These are phyloP conservation scores for Acanthornis magna DNA, from an alignment of 2,797 vertebrate species.

Conservation along the genomic window DNA sequence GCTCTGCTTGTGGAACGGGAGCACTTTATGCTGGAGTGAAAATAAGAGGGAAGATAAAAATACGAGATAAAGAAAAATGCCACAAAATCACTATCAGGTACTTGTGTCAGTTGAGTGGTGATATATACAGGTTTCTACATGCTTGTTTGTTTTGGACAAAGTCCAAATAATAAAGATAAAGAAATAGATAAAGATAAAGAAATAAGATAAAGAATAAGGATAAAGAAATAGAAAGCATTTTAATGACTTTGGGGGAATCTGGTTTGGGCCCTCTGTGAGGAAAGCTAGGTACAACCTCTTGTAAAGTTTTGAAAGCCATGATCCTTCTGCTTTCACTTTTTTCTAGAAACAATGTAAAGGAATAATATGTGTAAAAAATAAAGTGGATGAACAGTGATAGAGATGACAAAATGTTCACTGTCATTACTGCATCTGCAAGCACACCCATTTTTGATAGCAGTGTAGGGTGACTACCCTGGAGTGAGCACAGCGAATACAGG, in stretches of 20 bases:
- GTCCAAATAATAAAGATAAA: not conserved
- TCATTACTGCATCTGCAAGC: not conserved
- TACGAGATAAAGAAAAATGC: not conserved
- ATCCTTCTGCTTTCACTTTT: not conserved
- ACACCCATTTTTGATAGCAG: not conserved
- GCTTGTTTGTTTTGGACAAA: not conserved
- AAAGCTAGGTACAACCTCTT: not conserved
- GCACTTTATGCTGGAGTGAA: not conserved
- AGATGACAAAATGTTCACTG: not conserved
- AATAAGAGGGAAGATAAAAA: not conserved
- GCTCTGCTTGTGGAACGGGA: not conserved
- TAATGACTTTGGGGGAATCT: not conserved
- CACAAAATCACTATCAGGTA: not conserved
- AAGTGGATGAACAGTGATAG: not conserved
- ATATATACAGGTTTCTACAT: not conserved
- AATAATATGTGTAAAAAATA: not conserved
- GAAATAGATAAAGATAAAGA: not conserved
- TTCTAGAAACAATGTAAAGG: not conserved
- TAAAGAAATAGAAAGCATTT: not conserved
- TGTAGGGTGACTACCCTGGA: not conserved
- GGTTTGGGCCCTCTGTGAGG: not conserved
- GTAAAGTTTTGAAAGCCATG: not conserved
- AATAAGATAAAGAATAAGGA: not conserved
- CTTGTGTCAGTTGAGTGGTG: rapidly evolving
- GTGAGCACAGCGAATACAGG: not conserved